These are phyloP conservation scores for Euura saliciscinereae DNA, from an alignment of 1,140 invertebrate genomes.

Conservation along the genomic window DNA sequence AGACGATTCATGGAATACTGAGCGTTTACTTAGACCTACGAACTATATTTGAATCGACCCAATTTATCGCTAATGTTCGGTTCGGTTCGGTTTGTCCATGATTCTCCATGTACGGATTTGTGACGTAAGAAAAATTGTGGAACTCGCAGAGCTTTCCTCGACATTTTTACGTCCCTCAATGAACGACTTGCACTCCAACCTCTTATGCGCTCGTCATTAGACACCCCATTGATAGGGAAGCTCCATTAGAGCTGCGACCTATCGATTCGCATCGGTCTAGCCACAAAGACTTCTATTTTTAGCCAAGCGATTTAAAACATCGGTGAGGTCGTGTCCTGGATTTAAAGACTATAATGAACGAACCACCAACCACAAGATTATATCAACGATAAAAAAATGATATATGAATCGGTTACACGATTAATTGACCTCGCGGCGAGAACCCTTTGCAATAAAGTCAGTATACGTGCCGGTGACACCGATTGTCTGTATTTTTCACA, in stretches of 20 bases:
- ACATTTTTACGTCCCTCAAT: too few species aligned
- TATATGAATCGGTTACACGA: background rate
- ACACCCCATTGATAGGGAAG: background rate
- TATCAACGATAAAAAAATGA: background rate
- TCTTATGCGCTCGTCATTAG: conserved; percentile 4
- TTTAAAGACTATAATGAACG: background rate
- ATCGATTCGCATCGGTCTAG: conserved; percentile 5
- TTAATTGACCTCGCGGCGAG: too few species aligned
- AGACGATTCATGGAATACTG: background rate
- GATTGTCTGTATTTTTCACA: too few species aligned
- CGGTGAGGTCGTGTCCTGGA: background rate
- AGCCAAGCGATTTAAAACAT: background rate
- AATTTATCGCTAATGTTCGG: background rate
- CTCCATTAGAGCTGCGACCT: background rate
- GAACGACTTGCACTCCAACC: background rate
- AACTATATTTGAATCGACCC: background rate
- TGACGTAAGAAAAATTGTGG: too few species aligned
- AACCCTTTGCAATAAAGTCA: too few species aligned
- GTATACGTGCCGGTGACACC: too few species aligned
- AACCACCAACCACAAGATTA: background rate
- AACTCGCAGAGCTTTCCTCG: too few species aligned
- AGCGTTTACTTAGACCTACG: background rate
- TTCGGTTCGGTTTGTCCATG: background rate
- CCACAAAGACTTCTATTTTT: conserved; percentile 4
- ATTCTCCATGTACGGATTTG: too few species aligned